A percentile compares a stretch with the other conserved stretches of the same genome.
Evolutionary conservation across 2,113 vertebrate species (phyloP).

Genomic region (Phaethon lepturus): DNA sequence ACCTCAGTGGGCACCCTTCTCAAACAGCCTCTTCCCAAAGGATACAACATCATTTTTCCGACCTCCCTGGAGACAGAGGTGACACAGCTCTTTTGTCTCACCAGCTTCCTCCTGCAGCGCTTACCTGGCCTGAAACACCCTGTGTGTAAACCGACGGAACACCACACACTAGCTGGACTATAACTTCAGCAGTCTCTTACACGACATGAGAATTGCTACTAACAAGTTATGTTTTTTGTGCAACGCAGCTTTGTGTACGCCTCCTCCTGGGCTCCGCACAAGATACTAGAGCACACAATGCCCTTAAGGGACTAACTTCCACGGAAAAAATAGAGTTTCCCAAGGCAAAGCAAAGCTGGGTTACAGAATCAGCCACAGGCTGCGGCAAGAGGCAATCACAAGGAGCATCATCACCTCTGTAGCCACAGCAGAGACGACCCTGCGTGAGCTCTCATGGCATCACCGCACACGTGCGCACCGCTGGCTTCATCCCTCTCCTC

Average conservation of each 20-base stretch:
- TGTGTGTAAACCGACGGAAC: not conserved
- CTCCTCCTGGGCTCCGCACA: not conserved
- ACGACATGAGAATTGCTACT: not conserved
- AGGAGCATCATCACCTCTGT: not conserved
- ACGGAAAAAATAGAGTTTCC: not conserved
- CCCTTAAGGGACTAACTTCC: not conserved
- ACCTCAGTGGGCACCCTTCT: not conserved
- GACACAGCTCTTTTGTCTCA: not conserved
- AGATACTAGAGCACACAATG: rapidly evolving
- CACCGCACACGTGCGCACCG: rapidly evolving
- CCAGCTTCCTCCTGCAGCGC: not conserved
- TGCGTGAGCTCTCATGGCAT: not conserved
- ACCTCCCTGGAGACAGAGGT: not conserved
- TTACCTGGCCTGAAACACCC: not conserved
- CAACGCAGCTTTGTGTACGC: not conserved
- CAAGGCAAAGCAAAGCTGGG: not conserved
- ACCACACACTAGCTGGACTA: rapidly evolving
- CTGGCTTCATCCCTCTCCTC: not conserved
- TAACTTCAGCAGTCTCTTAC: not conserved
- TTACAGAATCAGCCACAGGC: not conserved
- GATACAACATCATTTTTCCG: not conserved
- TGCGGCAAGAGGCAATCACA: not conserved
- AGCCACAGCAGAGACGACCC: not conserved
- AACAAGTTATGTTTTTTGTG: rapidly evolving
- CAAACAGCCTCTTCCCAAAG: not conserved